A percentile compares a stretch with the other conserved stretches of the same genome.
phyloP scores from a whole-genome alignment of 2,797 vertebrate genomes.

The Oryzias sinensis region DNA sequence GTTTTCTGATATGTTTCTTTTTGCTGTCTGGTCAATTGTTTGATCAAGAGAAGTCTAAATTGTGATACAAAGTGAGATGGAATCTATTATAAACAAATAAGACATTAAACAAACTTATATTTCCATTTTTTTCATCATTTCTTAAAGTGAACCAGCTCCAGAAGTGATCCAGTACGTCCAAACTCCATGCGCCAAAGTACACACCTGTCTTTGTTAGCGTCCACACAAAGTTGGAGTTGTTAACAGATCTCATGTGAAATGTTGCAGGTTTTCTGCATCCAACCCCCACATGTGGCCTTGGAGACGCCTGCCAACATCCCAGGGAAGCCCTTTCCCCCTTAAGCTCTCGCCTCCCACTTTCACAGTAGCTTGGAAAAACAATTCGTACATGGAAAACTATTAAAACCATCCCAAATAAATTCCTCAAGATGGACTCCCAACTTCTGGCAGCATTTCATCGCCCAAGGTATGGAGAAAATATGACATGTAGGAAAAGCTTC shows the following conservation, averaged over 20 bases:
- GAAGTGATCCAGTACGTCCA: not conserved
- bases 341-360: slow-evolving; percentile 56
- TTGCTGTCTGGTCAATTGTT: too few species aligned
- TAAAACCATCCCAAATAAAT: slow-evolving; percentile 72
- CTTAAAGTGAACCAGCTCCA: not conserved
- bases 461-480: slow-evolving; percentile 75
- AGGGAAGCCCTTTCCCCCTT: slow-evolving; percentile 70
- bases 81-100: too few species aligned
- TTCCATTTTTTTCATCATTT: not conserved
- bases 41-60: too few species aligned
- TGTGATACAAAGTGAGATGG: too few species aligned
- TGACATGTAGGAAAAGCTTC: slow-evolving; percentile 75
- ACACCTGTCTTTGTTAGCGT: slow-evolving; percentile 30
- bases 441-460: slow-evolving; percentile 59
- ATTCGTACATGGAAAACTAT: slow-evolving; percentile 74
- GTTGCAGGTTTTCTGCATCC: slow-evolving; percentile 44
- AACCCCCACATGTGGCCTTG: slow-evolving; percentile 56
- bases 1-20: too few species aligned
- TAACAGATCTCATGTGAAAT: slow-evolving; percentile 44
- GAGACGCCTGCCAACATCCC: slow-evolving; percentile 65
- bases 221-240: slow-evolving; percentile 25
- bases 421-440: slow-evolving; percentile 71
- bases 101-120: too few species aligned
- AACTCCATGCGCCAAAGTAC: slow-evolving; percentile 3
- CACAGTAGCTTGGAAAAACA: slow-evolving; percentile 78